These are phyloP conservation scores for Epinephelus malabaricus DNA, from an alignment of 2,797 vertebrate species.

Conservation along the genomic window DNA sequence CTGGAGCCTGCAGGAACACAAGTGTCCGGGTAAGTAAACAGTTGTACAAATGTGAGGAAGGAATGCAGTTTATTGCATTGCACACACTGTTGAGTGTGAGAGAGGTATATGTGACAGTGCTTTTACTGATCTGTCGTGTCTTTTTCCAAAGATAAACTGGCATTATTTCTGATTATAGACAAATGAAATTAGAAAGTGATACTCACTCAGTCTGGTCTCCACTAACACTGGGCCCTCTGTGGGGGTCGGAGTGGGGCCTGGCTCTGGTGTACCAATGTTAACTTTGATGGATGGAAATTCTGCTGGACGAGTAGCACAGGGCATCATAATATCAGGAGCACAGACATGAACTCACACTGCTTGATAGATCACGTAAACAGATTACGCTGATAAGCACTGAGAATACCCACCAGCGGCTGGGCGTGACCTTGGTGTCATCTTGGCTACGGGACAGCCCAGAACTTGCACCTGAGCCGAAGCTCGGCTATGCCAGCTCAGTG, in stretches of 20 bases:
- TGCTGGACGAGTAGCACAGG: constrained; percentile 41
- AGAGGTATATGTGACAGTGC: neutral
- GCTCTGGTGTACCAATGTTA: constrained; percentile 39
- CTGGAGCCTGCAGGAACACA: constrained; percentile 79
- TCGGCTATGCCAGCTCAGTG: constrained; percentile 81
- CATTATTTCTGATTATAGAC: neutral
- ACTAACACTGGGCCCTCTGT: constrained; percentile 76
- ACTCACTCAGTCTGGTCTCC: constrained; percentile 77
- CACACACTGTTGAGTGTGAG: constrained; percentile 11
- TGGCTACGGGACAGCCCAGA: constrained; percentile 83
- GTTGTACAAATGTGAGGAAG: constrained; percentile 27
- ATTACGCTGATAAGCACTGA: neutral
- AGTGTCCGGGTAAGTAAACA: constrained; percentile 45
- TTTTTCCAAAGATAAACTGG: neutral
- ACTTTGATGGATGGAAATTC: constrained; percentile 63
- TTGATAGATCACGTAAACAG: neutral
- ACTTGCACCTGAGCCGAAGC: constrained; percentile 84
- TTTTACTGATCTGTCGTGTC: neutral
- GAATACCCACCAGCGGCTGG: constrained; percentile 51
- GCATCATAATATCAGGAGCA: constrained; percentile 10
- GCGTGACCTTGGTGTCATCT: constrained; percentile 58
- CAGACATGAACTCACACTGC: neutral
- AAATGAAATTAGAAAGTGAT: neutral
- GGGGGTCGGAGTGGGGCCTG: constrained; percentile 42
- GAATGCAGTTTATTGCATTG: constrained; percentile 44